Percentiles rank a stretch among this genome's conserved stretches.
Evolutionary conservation across 2,888 invertebrate species (phyloP).

Genomic region (Morpho helenor): DNA sequence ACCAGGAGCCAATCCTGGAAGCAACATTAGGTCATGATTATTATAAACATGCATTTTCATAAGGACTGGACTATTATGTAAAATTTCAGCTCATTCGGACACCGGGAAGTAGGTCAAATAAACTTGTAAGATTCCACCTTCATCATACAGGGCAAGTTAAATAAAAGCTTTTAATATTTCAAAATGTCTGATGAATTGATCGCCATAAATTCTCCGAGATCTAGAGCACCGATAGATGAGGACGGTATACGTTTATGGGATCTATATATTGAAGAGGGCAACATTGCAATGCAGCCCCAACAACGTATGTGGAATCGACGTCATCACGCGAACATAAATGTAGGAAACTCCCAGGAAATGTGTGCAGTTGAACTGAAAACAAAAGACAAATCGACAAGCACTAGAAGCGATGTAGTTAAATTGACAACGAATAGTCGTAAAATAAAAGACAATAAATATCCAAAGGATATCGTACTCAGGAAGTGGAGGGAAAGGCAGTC

Average conservation of each 20-base stretch:
- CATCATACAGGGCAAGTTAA: too few species aligned
- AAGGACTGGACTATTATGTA: too few species aligned
- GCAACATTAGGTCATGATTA: too few species aligned
- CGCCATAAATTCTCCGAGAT: slow-evolving; percentile 51
- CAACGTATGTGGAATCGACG: too few species aligned
- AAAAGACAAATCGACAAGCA: slow-evolving; percentile 42
- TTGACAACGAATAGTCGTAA: slow-evolving; percentile 26
- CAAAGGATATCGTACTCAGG: slow-evolving; percentile 56
- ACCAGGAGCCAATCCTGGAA: too few species aligned
- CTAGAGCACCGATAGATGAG: slow-evolving; percentile 58
- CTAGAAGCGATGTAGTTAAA: slow-evolving; percentile 28
- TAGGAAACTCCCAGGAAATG: background rate
- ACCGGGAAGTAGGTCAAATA: too few species aligned
- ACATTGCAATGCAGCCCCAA: slow-evolving; percentile 4
- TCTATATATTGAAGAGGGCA: slow-evolving; percentile 36
- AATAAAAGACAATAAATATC: slow-evolving; percentile 31
- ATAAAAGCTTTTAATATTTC: background rate
- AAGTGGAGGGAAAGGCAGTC: slow-evolving; percentile 63
- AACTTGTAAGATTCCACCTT: too few species aligned
- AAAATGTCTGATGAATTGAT: slow-evolving; percentile 42
- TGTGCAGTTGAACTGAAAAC: slow-evolving; percentile 8
- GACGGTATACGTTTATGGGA: slow-evolving; percentile 57
- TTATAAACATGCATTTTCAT: too few species aligned
- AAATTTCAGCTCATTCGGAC: too few species aligned
- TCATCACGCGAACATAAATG: too few species aligned